Percentiles rank a stretch among this genome's conserved stretches.
Conservation (phyloP, 2,113 vertebrate species). For the Pleuronectes platessa region DNA sequence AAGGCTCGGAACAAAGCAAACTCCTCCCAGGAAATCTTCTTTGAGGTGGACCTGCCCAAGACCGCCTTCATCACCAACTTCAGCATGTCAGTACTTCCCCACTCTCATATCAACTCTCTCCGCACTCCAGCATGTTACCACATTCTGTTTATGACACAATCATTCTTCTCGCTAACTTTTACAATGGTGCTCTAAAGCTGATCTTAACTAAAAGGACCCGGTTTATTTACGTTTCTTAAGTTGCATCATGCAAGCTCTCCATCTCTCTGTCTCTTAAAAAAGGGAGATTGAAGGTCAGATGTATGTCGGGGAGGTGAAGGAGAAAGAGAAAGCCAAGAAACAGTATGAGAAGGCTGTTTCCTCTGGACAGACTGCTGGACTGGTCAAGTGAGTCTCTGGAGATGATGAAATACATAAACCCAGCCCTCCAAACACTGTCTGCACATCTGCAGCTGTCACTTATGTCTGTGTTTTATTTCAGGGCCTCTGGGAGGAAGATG, state of each 20-base stretch:
- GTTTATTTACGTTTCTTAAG: constrained; percentile 4
- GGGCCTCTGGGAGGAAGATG: constrained; percentile 90
- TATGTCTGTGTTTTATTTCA: constrained; percentile 13
- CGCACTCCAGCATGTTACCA: too few species aligned
- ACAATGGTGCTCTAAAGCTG: neutral
- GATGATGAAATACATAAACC: neutral
- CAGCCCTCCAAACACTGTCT: accelerated
- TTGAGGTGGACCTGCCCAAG: constrained; percentile 93
- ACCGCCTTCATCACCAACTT: constrained; percentile 97
- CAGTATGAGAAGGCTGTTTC: constrained; percentile 91
- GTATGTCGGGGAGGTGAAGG: constrained; percentile 90
- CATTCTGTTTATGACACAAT: neutral
- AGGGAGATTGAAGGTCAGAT: constrained; percentile 88
- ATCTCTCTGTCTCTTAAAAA: constrained; percentile 40
- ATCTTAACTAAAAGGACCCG: neutral
- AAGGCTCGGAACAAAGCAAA: constrained; percentile 87
- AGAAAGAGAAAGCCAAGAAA: constrained; percentile 90
- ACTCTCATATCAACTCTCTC: neutral
- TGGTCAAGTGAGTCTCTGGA: constrained; percentile 87
- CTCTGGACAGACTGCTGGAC: constrained; percentile 86
- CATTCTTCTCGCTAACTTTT: too few species aligned
- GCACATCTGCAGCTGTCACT: neutral
- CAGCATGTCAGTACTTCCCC: constrained; percentile 86
- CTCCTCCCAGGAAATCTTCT: constrained; percentile 86
- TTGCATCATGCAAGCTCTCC: constrained; percentile 82